Base-by-base conservation (phyloP, 2,888 invertebrate species). In the Drepanosiphum platanoidis region DNA sequence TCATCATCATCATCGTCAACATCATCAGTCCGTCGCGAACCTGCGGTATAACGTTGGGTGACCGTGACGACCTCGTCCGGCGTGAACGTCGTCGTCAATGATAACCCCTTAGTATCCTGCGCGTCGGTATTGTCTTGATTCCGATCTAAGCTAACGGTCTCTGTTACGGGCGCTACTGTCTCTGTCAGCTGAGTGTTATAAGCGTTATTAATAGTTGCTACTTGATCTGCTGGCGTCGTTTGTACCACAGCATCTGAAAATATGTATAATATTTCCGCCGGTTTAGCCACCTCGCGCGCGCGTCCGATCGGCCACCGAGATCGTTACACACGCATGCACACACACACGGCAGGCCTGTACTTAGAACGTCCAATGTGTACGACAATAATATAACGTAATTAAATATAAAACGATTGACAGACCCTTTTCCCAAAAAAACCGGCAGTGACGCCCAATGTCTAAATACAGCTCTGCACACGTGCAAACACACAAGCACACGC, bases 181-280 rank as follows among this genome's bases (percentile, higher is more conserved):
- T 84, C 75, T 36, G 83, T 84, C 72, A 66, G 75, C 66, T 84
- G 83, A 46, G 83, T 84, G 83, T 84, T 84, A 84, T 84, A 84
- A 84, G 83, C 83, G 66, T 84, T 84, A 84, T 84, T 84, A 84
- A 75, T 68, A 75, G 83, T 84, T 46, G 83, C 83, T 84, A 75
- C 83, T 84, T 84, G 83, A 84, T 84, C 83, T 64, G 82, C 39
- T 46, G 83, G 46, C 46, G 83, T 75, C 52, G 83, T 84, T 52
- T 84, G 83, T 68, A 84, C 83, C 75, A 68, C 83, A 52, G 83
- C 83, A 84, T 84, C 83, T 84, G 83, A 84, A 84, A 84, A 75
- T 84, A 71, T 81, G 30, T n/a, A n/a, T n/a, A n/a, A n/a, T n/a
- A 52, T 75, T 46, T 66, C 68, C 52, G 18, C 68, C 75, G 27